Evolutionary conservation across 2,888 invertebrate genomes (phyloP).

Genomic region (Scelioninae gen. 2): DNA sequence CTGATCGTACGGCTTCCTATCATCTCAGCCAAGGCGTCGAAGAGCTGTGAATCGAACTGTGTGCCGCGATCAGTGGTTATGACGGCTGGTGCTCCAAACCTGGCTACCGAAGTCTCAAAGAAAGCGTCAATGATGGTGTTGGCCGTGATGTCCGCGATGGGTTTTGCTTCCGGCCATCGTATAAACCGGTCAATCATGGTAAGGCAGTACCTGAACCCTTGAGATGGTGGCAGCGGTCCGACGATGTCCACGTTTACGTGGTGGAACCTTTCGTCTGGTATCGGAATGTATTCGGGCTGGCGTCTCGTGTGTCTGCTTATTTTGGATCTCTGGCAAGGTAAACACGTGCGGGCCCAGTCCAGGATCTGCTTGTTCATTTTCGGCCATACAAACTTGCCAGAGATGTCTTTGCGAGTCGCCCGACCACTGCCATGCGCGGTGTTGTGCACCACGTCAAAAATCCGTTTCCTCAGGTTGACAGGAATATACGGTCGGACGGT

Average conservation of each 20-base stretch:
- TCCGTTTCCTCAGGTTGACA: slow-evolving; percentile 28
- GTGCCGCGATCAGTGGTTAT: slow-evolving; percentile 69
- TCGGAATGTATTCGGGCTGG: slow-evolving; percentile 11
- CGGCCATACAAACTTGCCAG: slow-evolving; percentile 63
- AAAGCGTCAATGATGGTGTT: slow-evolving; percentile 61
- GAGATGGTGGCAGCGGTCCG: slow-evolving; percentile 65
- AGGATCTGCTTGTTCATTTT: slow-evolving; percentile 62
- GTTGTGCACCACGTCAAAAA: slow-evolving; percentile 29
- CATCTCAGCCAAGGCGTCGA: slow-evolving; percentile 59
- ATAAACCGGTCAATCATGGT: slow-evolving; percentile 65
- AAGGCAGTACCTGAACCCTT: slow-evolving; percentile 58
- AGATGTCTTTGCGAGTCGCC: slow-evolving; percentile 57
- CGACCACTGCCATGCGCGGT: slow-evolving; percentile 35
- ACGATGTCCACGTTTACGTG: slow-evolving; percentile 70
- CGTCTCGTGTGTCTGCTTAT: slow-evolving; percentile 62
- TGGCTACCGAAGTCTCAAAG: slow-evolving; percentile 56
- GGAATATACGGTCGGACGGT: slow-evolving; percentile 57
- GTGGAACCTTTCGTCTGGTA: slow-evolving; percentile 64
- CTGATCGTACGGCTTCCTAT: slow-evolving; percentile 43
- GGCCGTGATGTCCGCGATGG: slow-evolving; percentile 65
- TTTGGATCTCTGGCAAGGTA: slow-evolving; percentile 67
- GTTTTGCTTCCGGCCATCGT: slow-evolving; percentile 66
- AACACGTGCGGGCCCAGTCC: slow-evolving; percentile 64
- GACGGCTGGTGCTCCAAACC: slow-evolving; percentile 56
- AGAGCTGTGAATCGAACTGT: slow-evolving; percentile 64